Evolutionary conservation across 2,888 invertebrate genomes (phyloP).

Genomic region (Dynastes grantii): DNA sequence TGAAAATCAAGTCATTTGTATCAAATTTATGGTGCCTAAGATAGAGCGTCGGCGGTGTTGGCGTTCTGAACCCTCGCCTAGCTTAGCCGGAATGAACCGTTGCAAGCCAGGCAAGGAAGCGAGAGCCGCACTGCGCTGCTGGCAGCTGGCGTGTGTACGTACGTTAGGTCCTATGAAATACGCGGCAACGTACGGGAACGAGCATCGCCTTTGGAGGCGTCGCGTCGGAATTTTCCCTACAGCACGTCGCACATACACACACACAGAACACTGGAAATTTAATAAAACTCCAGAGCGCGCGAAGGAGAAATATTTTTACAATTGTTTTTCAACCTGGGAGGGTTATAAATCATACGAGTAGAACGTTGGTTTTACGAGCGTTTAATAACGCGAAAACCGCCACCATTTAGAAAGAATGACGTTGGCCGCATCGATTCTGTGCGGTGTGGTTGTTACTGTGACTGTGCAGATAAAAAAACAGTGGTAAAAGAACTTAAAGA

Average conservation of each 20-base stretch:
- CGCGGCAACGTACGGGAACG: neutral
- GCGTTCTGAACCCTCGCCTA: neutral
- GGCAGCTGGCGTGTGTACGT: conserved; percentile 9
- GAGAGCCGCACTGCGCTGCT: neutral
- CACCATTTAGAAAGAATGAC: neutral
- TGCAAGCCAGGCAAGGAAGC: neutral
- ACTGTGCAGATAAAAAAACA: neutral
- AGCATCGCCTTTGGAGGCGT: neutral
- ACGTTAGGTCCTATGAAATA: conserved; percentile 26
- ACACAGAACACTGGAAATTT: conserved; percentile 48
- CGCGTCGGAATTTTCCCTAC: neutral
- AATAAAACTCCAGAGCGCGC: conserved; percentile 46
- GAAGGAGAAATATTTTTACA: conserved; percentile 55
- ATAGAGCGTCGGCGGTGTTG: neutral
- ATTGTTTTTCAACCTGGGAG: conserved; percentile 57
- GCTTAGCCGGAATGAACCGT: neutral
- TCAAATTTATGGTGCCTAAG: conserved; percentile 29
- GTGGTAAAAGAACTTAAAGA: neutral
- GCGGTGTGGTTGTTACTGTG: neutral
- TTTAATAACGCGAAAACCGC: conserved; percentile 56
- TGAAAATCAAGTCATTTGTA: conserved; percentile 36
- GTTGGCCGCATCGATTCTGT: no score
- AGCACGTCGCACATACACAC: neutral
- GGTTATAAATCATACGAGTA: conserved; percentile 57
- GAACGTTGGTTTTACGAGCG: conserved; percentile 58